Percentiles rank a stretch among this genome's conserved stretches.
phyloP scores from a whole-genome alignment of 2,113 vertebrate genomes.

The Rhipidura dahli region DNA sequence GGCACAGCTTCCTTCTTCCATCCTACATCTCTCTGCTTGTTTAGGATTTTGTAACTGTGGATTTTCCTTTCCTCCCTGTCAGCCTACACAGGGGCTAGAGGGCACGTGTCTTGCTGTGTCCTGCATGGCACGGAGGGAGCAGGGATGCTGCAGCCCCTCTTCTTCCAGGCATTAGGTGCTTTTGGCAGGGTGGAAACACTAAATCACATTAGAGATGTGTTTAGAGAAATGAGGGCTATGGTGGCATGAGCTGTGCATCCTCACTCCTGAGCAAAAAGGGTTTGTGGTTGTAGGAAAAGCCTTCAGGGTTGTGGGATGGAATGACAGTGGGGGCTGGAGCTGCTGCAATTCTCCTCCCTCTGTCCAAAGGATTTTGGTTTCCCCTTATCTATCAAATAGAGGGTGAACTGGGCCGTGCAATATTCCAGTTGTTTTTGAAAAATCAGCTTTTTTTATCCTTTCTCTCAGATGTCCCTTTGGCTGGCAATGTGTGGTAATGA shows the following conservation, averaged over 20 bases:
- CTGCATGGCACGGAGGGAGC: neutral
- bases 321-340: neutral
- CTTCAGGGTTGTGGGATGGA: neutral
- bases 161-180: neutral
- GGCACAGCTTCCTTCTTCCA: neutral
- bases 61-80: neutral
- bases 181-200: neutral
- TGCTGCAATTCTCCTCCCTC: neutral
- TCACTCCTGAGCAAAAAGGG: neutral
- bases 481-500: neutral
- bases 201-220: neutral
- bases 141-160: neutral
- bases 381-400: neutral
- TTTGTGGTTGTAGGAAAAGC: neutral
- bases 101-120: neutral
- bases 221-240: neutral
- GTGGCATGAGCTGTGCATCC: rapidly evolving
- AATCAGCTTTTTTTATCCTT: neutral
- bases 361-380: neutral
- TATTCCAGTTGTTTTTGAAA: neutral
- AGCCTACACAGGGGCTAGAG: rapidly evolving
- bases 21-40: neutral
- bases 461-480: neutral
- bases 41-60: neutral
- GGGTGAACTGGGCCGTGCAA: neutral